Evolutionary conservation across 2,888 invertebrate genomes (phyloP), one percentile per base, ranked within the genome.

Genomic region (Pasiphila rectangulata): DNA sequence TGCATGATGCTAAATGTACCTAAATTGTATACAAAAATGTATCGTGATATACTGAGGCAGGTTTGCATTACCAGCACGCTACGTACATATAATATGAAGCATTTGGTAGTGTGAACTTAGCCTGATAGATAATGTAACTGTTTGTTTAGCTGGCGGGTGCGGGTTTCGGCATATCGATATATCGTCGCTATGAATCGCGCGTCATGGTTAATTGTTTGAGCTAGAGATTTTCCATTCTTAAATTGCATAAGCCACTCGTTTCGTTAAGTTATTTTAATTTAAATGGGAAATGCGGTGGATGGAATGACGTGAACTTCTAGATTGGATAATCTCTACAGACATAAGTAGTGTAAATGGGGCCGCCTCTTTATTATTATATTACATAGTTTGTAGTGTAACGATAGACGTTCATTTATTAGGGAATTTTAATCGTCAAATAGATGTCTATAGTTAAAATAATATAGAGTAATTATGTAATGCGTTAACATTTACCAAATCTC

Each of bases 401-500:
- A 69, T 49, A 79, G 72, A 69, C 63, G 69, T 76, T 79, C 72
- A 70, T 77, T 51, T 77, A 69, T 69, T 84, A 83, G 78, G 70
- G 65, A 82, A 79, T 73, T 79, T 68, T 80, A 77, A 77, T 72
- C 68, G 66, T 77, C 73, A 65, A 58, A 70, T 77, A 80, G 78
- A 61, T 80, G 74, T 78, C 69, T 67, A 73, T 79, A 80, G 79
- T 68, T 77, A 75, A 72, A 72, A 68, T 77, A 72, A 74, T 67
- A 53, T 63, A 46, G 71, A 62, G 51, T 75, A 67, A 63, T 63
- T 72, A 39, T 45, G 37, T 50, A 71, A 63, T 67, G 57, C 64
- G 79, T 74, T 74, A 76, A 76, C 65, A 63, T 77, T 83, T 83
- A 86, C 85, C 84, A 85, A 86, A 86, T 79, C 78, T 80, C 71